Evolutionary conservation across 2,113 vertebrate genomes (phyloP).

Genomic region (Lutjanus erythropterus): DNA sequence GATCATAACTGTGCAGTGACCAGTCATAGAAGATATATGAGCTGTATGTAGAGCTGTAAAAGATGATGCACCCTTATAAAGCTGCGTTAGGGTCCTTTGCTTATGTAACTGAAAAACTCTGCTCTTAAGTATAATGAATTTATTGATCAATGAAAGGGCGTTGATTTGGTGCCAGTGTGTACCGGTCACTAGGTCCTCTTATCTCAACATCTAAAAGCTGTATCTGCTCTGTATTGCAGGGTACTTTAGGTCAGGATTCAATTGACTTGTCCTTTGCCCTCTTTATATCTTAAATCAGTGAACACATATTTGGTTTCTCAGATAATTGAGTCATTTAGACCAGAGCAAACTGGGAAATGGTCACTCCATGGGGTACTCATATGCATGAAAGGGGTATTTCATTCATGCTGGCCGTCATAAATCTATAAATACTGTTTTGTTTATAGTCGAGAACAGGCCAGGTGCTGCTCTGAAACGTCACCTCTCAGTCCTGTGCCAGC

Average conservation of each 20-base stretch:
- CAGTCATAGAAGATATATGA: neutral
- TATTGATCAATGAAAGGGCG: constrained; percentile 5
- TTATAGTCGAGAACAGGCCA: constrained; percentile 38
- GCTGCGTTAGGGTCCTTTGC: neutral
- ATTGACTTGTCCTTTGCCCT: constrained; percentile 65
- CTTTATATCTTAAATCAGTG: constrained; percentile 42
- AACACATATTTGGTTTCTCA: constrained; percentile 32
- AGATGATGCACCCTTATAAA: neutral
- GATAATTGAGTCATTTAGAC: constrained; percentile 40
- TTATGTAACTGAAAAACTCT: constrained; percentile 12
- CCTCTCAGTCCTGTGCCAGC: constrained; percentile 29
- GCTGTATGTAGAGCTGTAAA: neutral
- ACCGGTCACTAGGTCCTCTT: constrained; percentile 45
- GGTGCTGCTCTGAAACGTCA: constrained; percentile 39
- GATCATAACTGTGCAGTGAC: constrained; percentile 1
- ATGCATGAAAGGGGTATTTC: neutral
- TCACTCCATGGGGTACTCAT: neutral
- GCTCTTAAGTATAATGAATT: constrained; percentile 10
- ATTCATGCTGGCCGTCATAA: constrained; percentile 17
- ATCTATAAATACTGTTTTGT: constrained; percentile 57
- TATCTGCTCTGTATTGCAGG: constrained; percentile 50
- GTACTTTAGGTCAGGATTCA: constrained; percentile 31
- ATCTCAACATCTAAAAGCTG: constrained; percentile 44
- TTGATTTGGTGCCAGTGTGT: constrained; percentile 48
- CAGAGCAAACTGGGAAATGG: neutral